Evolutionary conservation across 2,888 invertebrate species (phyloP), one percentile per base, ranked within the genome.

Genomic region (Hetaerina titia): DNA sequence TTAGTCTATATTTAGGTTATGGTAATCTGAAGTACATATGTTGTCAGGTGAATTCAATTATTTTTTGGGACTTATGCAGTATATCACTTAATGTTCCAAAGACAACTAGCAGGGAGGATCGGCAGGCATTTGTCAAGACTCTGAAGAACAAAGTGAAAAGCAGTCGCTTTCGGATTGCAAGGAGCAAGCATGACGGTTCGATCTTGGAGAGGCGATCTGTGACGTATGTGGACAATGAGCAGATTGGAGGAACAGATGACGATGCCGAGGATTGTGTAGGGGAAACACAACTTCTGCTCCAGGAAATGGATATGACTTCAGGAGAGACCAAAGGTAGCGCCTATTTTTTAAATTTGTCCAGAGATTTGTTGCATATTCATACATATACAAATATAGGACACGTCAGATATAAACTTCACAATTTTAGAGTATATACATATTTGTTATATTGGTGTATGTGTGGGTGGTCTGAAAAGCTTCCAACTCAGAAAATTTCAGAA

Each of bases 91-190:
- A 81, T 89, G 95, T 69, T 95, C 95, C 95, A 60, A 96, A 97
- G 97, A 96, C 96, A 6, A 96, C 97, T 64, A 96, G 96, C 17
- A 97, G 96, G 95, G 96, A 97, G 95, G 96, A 96, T 95, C 96
- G 96, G 7, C 96, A 96, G 95, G 97, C 97, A 11, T 96, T 97
- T 95, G 95, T 97, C 95, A 96, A 96, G 95, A 96, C 96, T n/a
- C 95, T 97, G 94, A 96, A 96, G 95, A 97, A 97, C 96, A 97
- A 97, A 95, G 95, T 97, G 95, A 96, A 95, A 69, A 95, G 96
- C 45, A 69, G 92, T n/a, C 56, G 64, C 0, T 57, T 74, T 11
- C 31, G 22, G 88, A 56, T 56, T 31, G n/a, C 69, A 9, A 92
- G 69, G 31, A 69, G 69, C 56, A 92, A 69, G 56, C 92, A 92